Conservation (phyloP, 2,113 vertebrate genomes). For the Apteryx mantelli region DNA sequence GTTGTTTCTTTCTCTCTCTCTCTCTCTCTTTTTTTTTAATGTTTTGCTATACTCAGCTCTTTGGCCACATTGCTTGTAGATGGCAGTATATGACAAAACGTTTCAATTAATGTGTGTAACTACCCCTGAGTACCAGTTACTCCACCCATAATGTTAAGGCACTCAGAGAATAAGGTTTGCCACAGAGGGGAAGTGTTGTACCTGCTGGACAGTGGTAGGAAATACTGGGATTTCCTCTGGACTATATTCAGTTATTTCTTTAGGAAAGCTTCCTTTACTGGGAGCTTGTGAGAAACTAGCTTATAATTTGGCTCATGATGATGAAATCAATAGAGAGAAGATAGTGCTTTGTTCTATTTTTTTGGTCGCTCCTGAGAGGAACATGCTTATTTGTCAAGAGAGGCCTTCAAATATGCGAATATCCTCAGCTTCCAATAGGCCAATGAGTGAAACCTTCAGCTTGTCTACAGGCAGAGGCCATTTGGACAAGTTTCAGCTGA, state of each 20-base stretch:
- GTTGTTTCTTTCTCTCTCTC: neutral
- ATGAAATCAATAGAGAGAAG: neutral
- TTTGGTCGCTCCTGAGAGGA: neutral
- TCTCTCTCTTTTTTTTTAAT: neutral
- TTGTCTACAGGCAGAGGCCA: neutral
- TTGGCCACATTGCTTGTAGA: neutral
- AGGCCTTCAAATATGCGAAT: neutral
- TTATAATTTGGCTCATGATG: neutral
- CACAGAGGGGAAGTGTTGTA: neutral
- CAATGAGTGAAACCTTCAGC: neutral
- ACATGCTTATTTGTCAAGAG: neutral
- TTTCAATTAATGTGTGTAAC: neutral
- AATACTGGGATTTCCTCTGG: neutral
- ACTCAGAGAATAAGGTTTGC: rapidly evolving
- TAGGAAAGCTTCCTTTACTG: neutral
- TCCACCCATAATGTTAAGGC: neutral
- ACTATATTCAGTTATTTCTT: neutral
- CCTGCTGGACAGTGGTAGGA: neutral
- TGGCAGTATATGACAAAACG: neutral
- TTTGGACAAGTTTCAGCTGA: neutral
- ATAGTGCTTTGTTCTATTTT: neutral
- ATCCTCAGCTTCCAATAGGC: neutral
- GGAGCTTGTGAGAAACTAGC: neutral
- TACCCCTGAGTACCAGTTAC: neutral
- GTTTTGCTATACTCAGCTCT: neutral